Conservation (phyloP, 2,113 vertebrate genomes). For the Nycticebus coucang region DNA sequence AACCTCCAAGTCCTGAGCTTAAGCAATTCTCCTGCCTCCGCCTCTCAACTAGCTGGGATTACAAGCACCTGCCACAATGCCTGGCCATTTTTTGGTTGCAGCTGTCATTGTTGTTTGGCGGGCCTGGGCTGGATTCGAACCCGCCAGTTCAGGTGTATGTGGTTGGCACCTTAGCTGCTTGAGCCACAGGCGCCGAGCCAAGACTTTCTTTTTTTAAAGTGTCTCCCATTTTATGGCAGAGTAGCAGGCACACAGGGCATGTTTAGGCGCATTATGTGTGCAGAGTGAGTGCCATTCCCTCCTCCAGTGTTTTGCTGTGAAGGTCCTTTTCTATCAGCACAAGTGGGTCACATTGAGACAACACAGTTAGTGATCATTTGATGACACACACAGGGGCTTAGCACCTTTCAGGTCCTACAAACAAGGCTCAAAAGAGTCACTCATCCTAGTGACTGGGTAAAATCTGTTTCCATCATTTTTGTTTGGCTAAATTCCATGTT, state of each 20-base stretch:
- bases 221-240: background rate
- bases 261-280: background rate
- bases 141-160: no score
- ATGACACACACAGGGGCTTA: slow-evolving; percentile 24
- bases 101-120: no score
- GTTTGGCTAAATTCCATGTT: slow-evolving; percentile 66
- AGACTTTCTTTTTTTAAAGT: background rate
- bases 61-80: no score
- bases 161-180: no score
- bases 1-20: no score
- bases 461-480: slow-evolving; percentile 68
- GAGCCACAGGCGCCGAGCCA: no score
- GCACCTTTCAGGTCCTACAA: slow-evolving; percentile 49
- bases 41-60: no score
- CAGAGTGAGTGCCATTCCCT: no score
- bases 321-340: slow-evolving; percentile 5
- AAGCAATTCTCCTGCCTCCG: no score
- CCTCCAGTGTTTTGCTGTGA: background rate
- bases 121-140: no score
- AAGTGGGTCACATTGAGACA: background rate
- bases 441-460: slow-evolving; percentile 54
- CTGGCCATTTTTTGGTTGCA: no score
- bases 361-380: slow-evolving; percentile 63
- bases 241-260: background rate
- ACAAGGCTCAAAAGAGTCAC: slow-evolving; percentile 63